Base-by-base conservation (phyloP, 2,797 vertebrate species). In the Champsocephalus gunnari region DNA sequence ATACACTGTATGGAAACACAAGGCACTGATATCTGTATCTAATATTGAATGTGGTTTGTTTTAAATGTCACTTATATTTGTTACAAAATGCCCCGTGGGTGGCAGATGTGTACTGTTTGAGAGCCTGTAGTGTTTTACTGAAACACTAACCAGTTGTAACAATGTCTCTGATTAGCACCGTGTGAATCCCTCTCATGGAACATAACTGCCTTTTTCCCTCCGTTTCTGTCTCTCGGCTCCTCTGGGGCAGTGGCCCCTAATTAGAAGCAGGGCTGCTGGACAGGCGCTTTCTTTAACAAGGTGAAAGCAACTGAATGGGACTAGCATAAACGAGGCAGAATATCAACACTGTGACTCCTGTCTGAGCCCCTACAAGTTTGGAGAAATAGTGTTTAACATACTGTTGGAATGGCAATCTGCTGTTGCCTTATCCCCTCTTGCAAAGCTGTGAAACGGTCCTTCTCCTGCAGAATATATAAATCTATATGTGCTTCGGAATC, bases 261-360 rank as follows among this genome's bases (percentile, higher is more conserved):
- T 95, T 94, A 94, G 93, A 93, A 90, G 90, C 91, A 89, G 87
- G 89, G 85, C 92, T 89, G 90, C 83, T 86, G 89, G 87, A 92
- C 83, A 90, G 90, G 92, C 86, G 63, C 84, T 89, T 91, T 85
- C 88, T 87, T 83, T 93, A 93, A 94, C 91, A 92, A 92, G 91
- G 89, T 90, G 83, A 87, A 88, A 89, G 92, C 91, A 92, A 88
- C 86, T 83, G 89, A 94, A 93, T 92, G 90, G 91, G 89, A 92
- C 87, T 82, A 90, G 90, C 88, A 88, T 84, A 90, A 89, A 90
- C 85, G 78, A 85, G 84, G 84, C 61, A 70, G 80, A 89, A 90
- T 92, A 93, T 91, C 90, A 93, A 90, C 90, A 84, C 77, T 84
- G 77, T 75, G 82, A 82, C 86, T 83, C 84, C 70, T 81, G 79